Conservation (phyloP, 2,113 vertebrate species). For the Clarias magur region DNA sequence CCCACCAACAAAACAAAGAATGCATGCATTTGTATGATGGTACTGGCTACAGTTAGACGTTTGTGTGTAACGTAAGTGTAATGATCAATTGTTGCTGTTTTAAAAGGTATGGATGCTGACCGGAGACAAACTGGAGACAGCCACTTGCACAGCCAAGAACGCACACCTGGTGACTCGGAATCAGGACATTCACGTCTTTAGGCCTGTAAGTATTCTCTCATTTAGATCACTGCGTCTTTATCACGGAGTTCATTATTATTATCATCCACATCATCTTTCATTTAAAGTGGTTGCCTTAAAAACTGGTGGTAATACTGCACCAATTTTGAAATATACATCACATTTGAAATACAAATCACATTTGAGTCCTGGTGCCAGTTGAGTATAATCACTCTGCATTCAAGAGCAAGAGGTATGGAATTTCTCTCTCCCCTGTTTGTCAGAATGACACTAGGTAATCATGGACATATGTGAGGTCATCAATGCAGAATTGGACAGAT, state of each 20-base stretch:
- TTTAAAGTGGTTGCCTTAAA: not conserved
- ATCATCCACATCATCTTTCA: not conserved
- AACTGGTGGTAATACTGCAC: not conserved
- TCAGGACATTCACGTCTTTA: slow-evolving; percentile 94
- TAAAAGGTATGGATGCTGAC: slow-evolving; percentile 98
- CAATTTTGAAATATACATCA: not conserved
- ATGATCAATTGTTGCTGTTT: not conserved
- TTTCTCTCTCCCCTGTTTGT: not conserved
- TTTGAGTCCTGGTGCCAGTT: not conserved
- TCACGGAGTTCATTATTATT: not conserved
- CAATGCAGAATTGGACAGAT: not conserved
- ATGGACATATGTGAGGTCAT: not conserved
- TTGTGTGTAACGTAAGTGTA: not conserved
- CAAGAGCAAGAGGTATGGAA: not conserved
- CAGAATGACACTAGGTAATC: not conserved
- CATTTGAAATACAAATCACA: not conserved
- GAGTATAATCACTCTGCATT: not conserved
- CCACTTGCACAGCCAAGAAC: slow-evolving; percentile 95
- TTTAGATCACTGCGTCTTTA: not conserved
- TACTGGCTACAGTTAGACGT: not conserved
- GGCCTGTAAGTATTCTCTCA: slow-evolving; percentile 77
- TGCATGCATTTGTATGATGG: too few species aligned
- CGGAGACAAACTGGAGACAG: slow-evolving; percentile 95
- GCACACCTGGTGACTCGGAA: slow-evolving; percentile 94
- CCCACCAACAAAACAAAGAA: not conserved